Evolutionary conservation across 92 coral and sea anemone species (phyloP).

Genomic region (Anthopleura xanthogrammica): DNA sequence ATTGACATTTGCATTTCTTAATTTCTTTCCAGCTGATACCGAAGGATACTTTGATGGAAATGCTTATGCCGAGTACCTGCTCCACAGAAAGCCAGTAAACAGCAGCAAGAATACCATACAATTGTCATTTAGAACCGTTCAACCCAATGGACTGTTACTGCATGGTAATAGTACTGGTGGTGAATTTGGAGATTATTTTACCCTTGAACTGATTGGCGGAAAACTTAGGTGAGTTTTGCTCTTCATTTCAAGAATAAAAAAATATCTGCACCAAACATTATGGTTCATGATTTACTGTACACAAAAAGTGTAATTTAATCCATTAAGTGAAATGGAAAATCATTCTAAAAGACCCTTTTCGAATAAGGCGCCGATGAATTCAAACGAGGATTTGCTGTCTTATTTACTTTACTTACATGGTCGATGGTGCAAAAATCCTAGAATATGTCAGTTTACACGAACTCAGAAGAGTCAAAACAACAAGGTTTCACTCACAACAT

Average conservation of each 20-base stretch:
- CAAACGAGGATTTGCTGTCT: no score
- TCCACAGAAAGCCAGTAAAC: constrained; percentile 22
- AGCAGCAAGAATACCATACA: constrained; percentile 20
- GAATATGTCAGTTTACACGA: no score
- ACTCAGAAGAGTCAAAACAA: no score
- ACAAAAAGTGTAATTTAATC: no score
- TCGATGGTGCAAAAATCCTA: no score
- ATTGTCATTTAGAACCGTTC: constrained; percentile 58
- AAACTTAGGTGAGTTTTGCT: constrained; percentile 58
- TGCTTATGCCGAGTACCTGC: constrained; percentile 41
- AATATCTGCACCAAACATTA: no score
- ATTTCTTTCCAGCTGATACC: constrained; percentile 19
- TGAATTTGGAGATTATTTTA: constrained; percentile 54
- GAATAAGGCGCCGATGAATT: no score
- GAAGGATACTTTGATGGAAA: constrained; percentile 58
- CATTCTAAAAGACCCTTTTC: no score
- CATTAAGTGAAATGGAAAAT: no score
- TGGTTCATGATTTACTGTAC: no score
- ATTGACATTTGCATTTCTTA: background rate
- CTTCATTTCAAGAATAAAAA: background rate
- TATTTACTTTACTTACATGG: no score
- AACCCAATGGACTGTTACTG: constrained; percentile 70
- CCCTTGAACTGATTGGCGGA: constrained; percentile 77
- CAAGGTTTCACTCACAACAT: no score
- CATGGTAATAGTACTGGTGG: constrained; percentile 70